Base-by-base conservation (phyloP, 2,113 vertebrate species). In the Ophthalmotilapia sp. region DNA sequence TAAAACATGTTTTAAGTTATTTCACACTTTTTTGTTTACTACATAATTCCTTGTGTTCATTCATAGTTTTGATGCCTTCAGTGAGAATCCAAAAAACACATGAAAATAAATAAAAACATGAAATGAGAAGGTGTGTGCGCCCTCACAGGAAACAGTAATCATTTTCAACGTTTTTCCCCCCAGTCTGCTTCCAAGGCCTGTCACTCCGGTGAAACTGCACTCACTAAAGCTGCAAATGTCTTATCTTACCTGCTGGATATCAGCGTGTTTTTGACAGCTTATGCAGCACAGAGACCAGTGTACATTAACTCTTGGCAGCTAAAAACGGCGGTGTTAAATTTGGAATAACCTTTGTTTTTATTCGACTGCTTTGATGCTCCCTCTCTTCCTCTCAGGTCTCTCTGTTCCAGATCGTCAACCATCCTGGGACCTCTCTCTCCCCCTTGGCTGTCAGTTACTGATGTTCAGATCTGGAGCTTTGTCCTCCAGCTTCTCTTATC, bases 261-360 rank as follows among this genome's bases (percentile, higher is more conserved):
- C 60, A 36, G 17, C 1, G 1, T 62, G 31, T n/a, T 33, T 60
- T 19, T 62, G 4, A 65, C 60, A 62, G 9, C 15, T 0, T 19
- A 33, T 62, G 31, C 58, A 3, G 15, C 29, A 36, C 9, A 62
- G 0, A 62, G 58, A 62, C 58, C 58, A 2, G 6, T 36, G 31
- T 62, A 36, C 9, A 31, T 60, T 36, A 36, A 36, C 5, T 19
- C 31, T 62, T 33, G 31, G 17, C 58, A 62, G 31, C 58, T 62
- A 36, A 62, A 62, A 62, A 36, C 1, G 0, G 6, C 1, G 0
- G 0, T 19, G 15, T 36, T 62, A 36, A 36, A 19, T 62, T 11
- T 62, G 58, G 31, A 62, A 36, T 62, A 33, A 33, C 31, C 29
- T 62, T 33, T 33, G 8, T 33, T 3, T 62, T 62, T 36, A 1